phyloP scores from a whole-genome alignment of 2,113 vertebrate genomes.

The Oryctolagus cuniculus region DNA sequence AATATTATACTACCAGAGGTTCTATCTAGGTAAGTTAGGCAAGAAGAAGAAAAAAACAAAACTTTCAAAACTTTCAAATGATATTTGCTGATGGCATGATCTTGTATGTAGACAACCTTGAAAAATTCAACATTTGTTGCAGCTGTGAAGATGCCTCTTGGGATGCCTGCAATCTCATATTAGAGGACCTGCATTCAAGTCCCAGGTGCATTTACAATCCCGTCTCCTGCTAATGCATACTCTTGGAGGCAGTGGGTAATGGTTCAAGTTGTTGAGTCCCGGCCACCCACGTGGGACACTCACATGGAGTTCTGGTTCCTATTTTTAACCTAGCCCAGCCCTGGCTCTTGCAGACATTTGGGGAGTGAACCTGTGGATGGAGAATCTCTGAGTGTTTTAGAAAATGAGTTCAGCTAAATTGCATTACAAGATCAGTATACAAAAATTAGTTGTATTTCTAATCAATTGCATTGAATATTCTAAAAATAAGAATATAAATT shows the following conservation, averaged over 20 bases:
- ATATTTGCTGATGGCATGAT: background rate
- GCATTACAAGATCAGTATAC: background rate
- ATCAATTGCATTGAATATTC: background rate
- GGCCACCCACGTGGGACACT: no score
- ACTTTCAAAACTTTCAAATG: background rate
- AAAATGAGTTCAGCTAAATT: background rate
- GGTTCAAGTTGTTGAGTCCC: no score
- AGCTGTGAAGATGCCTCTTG: no score
- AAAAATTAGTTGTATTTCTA: constrained; percentile 23
- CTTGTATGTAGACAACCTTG: background rate
- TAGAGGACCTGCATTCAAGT: no score
- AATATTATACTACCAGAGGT: background rate
- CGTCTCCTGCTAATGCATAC: background rate
- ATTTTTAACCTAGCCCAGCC: no score
- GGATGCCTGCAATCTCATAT: no score
- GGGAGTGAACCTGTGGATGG: no score
- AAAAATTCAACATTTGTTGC: background rate
- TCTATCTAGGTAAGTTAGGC: constrained; percentile 7
- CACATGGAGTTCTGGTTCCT: no score
- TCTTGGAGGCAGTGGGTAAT: no score
- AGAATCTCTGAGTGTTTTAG: no score
- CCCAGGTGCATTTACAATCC: no score
- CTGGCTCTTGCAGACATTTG: no score
- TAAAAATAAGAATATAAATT: background rate
- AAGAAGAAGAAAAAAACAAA: constrained; percentile 21